A percentile compares a stretch with the other conserved stretches of the same genome.
Conservation (phyloP, 2,113 vertebrate genomes). For the Heteronetta atricapilla region DNA sequence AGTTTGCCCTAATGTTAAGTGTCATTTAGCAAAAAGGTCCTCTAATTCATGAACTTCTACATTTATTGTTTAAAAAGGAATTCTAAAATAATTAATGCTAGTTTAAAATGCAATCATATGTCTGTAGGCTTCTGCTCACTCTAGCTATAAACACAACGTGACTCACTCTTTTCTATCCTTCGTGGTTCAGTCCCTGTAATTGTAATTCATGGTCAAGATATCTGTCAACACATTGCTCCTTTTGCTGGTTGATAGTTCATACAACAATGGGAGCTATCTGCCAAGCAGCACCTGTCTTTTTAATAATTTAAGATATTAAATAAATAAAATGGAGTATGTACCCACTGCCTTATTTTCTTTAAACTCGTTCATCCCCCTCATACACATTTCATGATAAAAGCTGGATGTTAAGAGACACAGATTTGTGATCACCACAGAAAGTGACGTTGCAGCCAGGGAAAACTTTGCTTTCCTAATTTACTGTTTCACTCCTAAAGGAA, state of each 20-base stretch:
- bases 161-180: not conserved
- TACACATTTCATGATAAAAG: conserved; percentile 34
- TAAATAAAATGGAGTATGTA: conserved; percentile 57
- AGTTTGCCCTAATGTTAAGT: not conserved
- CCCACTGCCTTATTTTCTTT: conserved; percentile 3
- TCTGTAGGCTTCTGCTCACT: not conserved
- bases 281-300: conserved; percentile 28
- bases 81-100: not conserved
- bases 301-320: conserved; percentile 69
- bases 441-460: not conserved
- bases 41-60: not conserved
- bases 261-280: conserved; percentile 30
- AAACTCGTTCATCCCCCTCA: not conserved
- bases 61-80: not conserved
- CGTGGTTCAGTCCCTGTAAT: not conserved
- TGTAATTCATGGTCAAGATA: conserved; percentile 23
- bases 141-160: not conserved
- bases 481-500: not conserved
- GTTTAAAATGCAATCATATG: not conserved
- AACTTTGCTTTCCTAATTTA: not conserved
- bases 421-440: conserved; percentile 25
- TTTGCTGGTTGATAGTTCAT: conserved; percentile 13
- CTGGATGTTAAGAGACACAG: conserved; percentile 26
- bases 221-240: not conserved
- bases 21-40: not conserved